A percentile compares a stretch with the other conserved stretches of the same genome.
phyloP scores from a whole-genome alignment of 2,113 vertebrate genomes.

The Oncorhynchus mykiss region DNA sequence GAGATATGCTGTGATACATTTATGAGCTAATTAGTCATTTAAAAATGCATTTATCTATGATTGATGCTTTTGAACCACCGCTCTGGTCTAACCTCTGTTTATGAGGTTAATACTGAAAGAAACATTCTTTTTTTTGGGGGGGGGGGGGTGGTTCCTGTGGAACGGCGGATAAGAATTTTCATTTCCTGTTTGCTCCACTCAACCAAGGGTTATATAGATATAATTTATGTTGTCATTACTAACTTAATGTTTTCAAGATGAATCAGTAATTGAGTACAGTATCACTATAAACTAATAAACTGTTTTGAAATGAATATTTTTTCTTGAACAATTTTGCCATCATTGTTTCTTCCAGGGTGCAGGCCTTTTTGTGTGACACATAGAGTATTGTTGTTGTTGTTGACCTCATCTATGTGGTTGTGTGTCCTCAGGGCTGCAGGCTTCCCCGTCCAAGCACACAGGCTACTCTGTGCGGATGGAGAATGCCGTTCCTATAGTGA shows the following conservation, averaged over 20 bases:
- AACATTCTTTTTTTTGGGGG: conserved; percentile 13
- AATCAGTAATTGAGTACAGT: conserved; percentile 16
- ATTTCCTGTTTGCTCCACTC: conserved; percentile 10
- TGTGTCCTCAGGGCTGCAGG: conserved; percentile 85
- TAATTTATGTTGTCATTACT: background rate
- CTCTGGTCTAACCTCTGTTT: conserved; percentile 27
- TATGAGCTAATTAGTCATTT: conserved; percentile 38
- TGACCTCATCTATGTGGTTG: conserved; percentile 22
- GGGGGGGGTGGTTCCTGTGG: background rate
- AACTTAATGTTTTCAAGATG: background rate
- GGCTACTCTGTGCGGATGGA: conserved; percentile 98
- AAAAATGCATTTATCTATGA: conserved; percentile 29
- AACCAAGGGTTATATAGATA: background rate
- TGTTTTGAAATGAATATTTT: background rate
- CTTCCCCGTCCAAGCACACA: conserved; percentile 94
- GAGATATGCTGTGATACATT: conserved; percentile 25
- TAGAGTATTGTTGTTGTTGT: background rate
- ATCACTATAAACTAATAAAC: background rate
- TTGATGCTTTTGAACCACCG: conserved; percentile 10
- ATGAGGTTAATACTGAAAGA: conserved; percentile 14
- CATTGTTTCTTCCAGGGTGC: background rate
- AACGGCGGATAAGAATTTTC: conserved; percentile 25
- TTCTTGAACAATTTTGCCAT: background rate
- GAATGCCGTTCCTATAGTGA: conserved; percentile 97
- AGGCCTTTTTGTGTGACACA: background rate